Evolutionary conservation across 2,888 invertebrate species (phyloP).

Genomic region (Latrodectus elegans): DNA sequence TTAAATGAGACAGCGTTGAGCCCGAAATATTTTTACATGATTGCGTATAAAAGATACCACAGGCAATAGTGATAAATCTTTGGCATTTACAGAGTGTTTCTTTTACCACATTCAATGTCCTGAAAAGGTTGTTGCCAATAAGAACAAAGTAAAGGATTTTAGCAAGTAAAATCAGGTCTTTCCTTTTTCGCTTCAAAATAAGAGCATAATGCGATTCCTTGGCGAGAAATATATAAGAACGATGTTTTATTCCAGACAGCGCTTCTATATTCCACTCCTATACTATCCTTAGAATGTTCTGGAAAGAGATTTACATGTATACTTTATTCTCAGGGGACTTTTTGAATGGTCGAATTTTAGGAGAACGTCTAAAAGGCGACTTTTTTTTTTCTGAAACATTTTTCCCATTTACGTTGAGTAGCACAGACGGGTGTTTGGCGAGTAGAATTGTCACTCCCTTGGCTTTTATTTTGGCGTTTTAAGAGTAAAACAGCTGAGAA

Average conservation of each 20-base stretch:
- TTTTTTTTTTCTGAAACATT: constrained; percentile 11
- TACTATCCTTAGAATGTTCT: constrained; percentile 1
- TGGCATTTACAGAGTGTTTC: too few species aligned
- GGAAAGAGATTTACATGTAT: constrained; percentile 45
- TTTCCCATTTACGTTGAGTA: constrained; percentile 22
- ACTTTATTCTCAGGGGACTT: constrained; percentile 17
- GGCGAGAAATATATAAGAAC: constrained; percentile 7
- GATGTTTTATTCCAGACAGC: constrained; percentile 1
- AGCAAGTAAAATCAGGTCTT: too few species aligned
- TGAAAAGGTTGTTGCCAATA: too few species aligned
- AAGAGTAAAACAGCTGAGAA: constrained; percentile 11
- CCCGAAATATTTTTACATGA: too few species aligned
- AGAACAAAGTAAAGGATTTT: too few species aligned
- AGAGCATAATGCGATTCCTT: constrained; percentile 18
- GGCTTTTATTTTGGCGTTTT: constrained; percentile 23
- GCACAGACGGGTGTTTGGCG: not conserved
- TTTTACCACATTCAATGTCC: too few species aligned
- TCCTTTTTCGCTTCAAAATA: not conserved
- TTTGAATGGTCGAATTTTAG: constrained; percentile 42
- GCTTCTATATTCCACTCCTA: not conserved
- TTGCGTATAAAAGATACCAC: too few species aligned
- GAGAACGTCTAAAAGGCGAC: constrained; percentile 1
- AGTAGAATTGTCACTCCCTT: constrained; percentile 28
- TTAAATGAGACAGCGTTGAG: too few species aligned
- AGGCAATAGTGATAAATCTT: too few species aligned